phyloP scores from a whole-genome alignment of 2,797 vertebrate species.

The Prunella strophiata region DNA sequence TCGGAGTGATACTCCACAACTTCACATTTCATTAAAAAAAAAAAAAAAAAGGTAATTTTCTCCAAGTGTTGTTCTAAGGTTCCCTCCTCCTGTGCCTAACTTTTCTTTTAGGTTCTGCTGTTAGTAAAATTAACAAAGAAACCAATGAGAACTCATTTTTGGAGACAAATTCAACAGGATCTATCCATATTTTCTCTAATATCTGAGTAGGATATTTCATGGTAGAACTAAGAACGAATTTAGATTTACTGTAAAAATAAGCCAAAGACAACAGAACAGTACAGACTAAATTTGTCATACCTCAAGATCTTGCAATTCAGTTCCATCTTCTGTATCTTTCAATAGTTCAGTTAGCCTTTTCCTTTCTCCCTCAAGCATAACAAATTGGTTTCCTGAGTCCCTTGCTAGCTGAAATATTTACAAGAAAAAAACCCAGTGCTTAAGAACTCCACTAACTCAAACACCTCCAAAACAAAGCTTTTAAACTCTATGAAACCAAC shows the following conservation, averaged over 20 bases:
- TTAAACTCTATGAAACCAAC: background rate
- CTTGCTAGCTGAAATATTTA: constrained; percentile 81
- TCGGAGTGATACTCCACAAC: background rate
- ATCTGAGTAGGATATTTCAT: background rate
- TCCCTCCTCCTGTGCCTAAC: background rate
- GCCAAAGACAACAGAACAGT: background rate
- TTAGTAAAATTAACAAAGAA: background rate
- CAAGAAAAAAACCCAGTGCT: background rate
- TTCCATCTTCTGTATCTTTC: constrained; percentile 78
- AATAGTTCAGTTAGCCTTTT: constrained; percentile 85
- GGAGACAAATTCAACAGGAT: background rate
- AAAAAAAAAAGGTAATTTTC: background rate
- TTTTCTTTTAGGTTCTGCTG: background rate
- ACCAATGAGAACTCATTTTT: background rate
- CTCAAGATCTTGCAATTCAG: constrained; percentile 73
- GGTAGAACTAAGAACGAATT: background rate
- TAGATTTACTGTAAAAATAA: background rate
- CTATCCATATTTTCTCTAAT: background rate
- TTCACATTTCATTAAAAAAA: background rate
- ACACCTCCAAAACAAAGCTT: background rate
- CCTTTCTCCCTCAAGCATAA: constrained; percentile 84
- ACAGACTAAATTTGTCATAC: constrained; percentile 68
- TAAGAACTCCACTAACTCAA: background rate
- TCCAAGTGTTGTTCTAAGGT: background rate
- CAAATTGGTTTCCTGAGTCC: constrained; percentile 73